A percentile compares a stretch with the other conserved stretches of the same genome.
These are phyloP conservation scores for Cichlasoma orientale DNA, from an alignment of 2,797 vertebrate genomes.

Conservation along the genomic window DNA sequence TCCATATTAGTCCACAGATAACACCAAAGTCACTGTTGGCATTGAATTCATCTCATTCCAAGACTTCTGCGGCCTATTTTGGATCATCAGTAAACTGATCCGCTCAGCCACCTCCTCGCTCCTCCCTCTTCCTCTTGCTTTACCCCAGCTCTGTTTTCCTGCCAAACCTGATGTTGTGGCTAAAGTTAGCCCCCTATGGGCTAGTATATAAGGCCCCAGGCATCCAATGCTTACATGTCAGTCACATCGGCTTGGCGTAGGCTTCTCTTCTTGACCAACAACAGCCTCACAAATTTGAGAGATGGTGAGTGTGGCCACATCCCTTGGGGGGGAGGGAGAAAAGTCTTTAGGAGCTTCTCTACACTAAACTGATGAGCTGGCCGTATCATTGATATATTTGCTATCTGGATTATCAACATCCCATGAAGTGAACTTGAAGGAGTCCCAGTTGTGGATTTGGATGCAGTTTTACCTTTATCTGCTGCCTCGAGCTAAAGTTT, in stretches of 20 bases:
- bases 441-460: conserved; percentile 33
- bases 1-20: conserved; percentile 79
- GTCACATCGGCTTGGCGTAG: conserved; percentile 80
- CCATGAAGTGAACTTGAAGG: conserved; percentile 3
- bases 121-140: conserved; percentile 78
- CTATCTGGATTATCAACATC: conserved; percentile 56
- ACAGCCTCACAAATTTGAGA: conserved; percentile 77
- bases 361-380: conserved; percentile 37
- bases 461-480: conserved; percentile 19
- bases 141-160: conserved; percentile 76
- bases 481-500: background rate
- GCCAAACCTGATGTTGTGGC: conserved; percentile 86
- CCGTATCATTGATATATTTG: conserved; percentile 52
- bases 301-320: conserved; percentile 81
- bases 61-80: conserved; percentile 80
- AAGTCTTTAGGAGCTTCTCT: conserved; percentile 44
- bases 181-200: conserved; percentile 86
- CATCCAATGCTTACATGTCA: conserved; percentile 76
- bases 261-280: conserved; percentile 82
- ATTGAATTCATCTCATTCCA: conserved; percentile 85
- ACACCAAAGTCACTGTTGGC: conserved; percentile 76
- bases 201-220: conserved; percentile 88
- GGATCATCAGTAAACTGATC: conserved; percentile 74
- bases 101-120: conserved; percentile 54
- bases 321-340: conserved; percentile 18